Evolutionary conservation across 2,888 invertebrate species (phyloP).

Genomic region (Pterobdella sp.): DNA sequence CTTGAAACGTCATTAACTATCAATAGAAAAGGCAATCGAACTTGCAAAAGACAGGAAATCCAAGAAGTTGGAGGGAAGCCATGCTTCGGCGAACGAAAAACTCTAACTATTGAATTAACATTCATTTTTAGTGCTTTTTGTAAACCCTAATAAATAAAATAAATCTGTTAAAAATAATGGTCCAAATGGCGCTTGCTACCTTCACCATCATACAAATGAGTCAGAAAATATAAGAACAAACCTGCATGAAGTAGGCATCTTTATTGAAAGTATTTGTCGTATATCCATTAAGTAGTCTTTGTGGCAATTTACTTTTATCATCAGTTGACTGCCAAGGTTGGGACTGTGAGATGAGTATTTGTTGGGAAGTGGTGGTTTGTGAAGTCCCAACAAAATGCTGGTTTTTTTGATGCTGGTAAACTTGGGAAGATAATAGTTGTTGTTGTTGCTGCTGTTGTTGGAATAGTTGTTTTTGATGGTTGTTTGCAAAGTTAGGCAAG

Average conservation of each 20-base stretch:
- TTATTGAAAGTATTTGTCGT: neutral
- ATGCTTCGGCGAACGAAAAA: no score
- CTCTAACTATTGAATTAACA: no score
- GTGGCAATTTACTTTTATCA: neutral
- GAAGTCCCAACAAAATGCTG: neutral
- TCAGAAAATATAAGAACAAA: conserved; percentile 7
- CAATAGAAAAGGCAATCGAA: no score
- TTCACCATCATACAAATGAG: neutral
- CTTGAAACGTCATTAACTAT: no score
- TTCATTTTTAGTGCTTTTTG: no score
- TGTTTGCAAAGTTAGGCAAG: no score
- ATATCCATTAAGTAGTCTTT: conserved; percentile 3
- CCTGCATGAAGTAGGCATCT: conserved; percentile 11
- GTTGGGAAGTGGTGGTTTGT: conserved; percentile 5
- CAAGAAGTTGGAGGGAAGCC: neutral
- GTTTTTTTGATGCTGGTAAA: neutral
- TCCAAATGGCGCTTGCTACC: neutral
- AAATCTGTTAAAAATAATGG: neutral
- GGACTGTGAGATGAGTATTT: neutral
- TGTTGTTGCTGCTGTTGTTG: conserved; percentile 14
- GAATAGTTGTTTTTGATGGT: conserved; percentile 2
- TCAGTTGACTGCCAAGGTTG: neutral
- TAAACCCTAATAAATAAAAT: neutral
- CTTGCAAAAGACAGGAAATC: no score
- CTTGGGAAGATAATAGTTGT: conserved; percentile 6